Conservation (phyloP, 2,888 invertebrate species). For the Callinectes sapidus region DNA sequence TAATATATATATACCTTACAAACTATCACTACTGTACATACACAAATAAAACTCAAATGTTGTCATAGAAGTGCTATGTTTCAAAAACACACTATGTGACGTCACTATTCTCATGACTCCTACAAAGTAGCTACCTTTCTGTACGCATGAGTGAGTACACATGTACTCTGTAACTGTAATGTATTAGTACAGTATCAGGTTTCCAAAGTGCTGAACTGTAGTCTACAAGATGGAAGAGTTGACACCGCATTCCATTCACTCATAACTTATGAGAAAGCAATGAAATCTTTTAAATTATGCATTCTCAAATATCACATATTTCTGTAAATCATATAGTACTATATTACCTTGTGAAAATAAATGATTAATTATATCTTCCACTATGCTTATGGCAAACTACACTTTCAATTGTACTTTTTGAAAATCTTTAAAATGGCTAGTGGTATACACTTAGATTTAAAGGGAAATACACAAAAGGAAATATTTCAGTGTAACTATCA, state of each 20-base stretch:
- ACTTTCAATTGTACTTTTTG: constrained; percentile 10
- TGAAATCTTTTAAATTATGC: not conserved
- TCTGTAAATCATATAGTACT: not conserved
- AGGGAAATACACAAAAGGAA: not conserved
- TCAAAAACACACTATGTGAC: not conserved
- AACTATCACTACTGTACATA: not conserved
- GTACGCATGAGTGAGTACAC: not conserved
- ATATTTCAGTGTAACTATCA: not conserved
- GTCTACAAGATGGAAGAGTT: not conserved
- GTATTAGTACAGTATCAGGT: not conserved
- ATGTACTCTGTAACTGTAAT: not conserved
- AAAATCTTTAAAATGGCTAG: not conserved
- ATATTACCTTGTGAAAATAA: not conserved
- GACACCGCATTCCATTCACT: not conserved
- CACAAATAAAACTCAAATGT: not conserved
- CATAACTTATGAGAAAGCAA: not conserved
- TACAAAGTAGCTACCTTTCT: not conserved
- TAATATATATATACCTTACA: not conserved
- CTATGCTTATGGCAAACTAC: not conserved
- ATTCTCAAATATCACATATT: not conserved
- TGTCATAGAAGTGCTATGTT: not conserved
- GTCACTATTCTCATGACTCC: not conserved
- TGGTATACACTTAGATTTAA: not conserved
- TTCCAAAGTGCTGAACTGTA: not conserved
- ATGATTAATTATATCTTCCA: not conserved